Base-by-base conservation (phyloP, 2,888 invertebrate genomes). In the Ophion slaviceki region DNA sequence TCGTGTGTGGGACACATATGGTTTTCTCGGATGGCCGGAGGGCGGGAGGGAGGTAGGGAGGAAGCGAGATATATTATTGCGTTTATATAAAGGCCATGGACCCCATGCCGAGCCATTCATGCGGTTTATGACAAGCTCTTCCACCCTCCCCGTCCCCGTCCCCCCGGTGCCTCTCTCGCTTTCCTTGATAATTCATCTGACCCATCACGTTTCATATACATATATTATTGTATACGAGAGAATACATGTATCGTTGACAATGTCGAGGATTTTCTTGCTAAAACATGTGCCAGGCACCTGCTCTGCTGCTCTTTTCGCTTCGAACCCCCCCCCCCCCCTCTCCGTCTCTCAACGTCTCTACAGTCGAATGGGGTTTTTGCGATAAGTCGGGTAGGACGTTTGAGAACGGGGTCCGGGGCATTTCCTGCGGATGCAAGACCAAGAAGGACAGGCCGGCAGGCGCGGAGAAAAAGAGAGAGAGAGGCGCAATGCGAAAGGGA, bases 201-300 rank as follows among this genome's bases (percentile, higher is more conserved):
- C 83, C 70, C 79, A 80, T 82, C 71, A 61, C 81, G 70, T 64
- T 17, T 66, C 53, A 11, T 59, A 24, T 68, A 68, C 40, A 53
- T 71, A 75, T 77, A 82, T 82, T 72, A 80, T 82, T 82, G 8
- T 40, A 40, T 40, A 40, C 40, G 40, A 67, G 80, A 79, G 77
- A 68, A 74, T 85, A 86, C 57, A 61, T 47, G 47, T 47, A 47
- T 72, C 80, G 80, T 82, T 84, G 57, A 76, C 66, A 45, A 68
- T 32, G 36, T 64, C 20, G 28, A 85, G 84, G 81, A 79, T 79
- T 86, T 88, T 88, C 87, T 89, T 86, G 88, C 86, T 78, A 85
- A 88, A 88, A 90, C 92, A 91, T 90, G 90, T 91, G 91, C 87
- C 87, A 80, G 89, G 88, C 91, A 91, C 91, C 91, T 92, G 91